Percentiles rank a stretch among this genome's conserved stretches.
Conservation (phyloP, 2,797 vertebrate species). For the Chaetodon trifasciatus region DNA sequence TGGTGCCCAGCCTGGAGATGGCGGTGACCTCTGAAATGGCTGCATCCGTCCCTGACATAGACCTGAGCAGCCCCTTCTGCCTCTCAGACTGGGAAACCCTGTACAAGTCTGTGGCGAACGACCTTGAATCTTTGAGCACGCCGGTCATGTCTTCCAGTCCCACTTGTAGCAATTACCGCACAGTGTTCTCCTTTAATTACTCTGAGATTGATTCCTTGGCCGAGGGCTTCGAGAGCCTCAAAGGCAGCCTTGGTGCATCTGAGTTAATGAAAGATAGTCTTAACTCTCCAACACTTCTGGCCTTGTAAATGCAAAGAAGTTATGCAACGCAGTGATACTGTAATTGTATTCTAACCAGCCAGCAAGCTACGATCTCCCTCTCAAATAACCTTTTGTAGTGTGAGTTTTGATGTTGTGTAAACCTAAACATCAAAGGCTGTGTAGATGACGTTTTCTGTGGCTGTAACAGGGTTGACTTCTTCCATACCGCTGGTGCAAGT, state of each 20-base stretch:
- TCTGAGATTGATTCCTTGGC: constrained; percentile 90
- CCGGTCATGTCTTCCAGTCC: constrained; percentile 93
- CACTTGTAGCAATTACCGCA: constrained; percentile 89
- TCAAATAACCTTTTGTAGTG: constrained; percentile 74
- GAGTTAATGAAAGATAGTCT: constrained; percentile 93
- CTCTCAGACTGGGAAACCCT: constrained; percentile 97
- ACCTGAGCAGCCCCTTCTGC: constrained; percentile 92
- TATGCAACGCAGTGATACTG: constrained; percentile 78
- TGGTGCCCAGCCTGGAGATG: constrained; percentile 86
- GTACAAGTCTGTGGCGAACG: constrained; percentile 88
- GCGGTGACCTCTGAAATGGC: constrained; percentile 84
- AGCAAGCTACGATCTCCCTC: constrained; percentile 71
- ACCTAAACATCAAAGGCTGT: constrained; percentile 68
- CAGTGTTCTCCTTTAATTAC: constrained; percentile 93
- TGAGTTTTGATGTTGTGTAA: constrained; percentile 75
- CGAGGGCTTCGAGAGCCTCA: constrained; percentile 87
- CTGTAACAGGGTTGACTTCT: constrained; percentile 83
- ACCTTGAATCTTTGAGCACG: constrained; percentile 93
- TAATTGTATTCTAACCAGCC: constrained; percentile 70
- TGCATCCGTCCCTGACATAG: constrained; percentile 94
- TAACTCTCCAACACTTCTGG: constrained; percentile 95
- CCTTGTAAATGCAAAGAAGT: constrained; percentile 87
- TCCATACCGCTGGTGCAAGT: constrained; percentile 86
- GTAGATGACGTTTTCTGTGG: constrained; percentile 72
- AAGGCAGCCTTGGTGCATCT: constrained; percentile 79